Evolutionary conservation across 64 coral and sea anemone genomes (phyloP).

Genomic region (Cladopsammia gracilis): DNA sequence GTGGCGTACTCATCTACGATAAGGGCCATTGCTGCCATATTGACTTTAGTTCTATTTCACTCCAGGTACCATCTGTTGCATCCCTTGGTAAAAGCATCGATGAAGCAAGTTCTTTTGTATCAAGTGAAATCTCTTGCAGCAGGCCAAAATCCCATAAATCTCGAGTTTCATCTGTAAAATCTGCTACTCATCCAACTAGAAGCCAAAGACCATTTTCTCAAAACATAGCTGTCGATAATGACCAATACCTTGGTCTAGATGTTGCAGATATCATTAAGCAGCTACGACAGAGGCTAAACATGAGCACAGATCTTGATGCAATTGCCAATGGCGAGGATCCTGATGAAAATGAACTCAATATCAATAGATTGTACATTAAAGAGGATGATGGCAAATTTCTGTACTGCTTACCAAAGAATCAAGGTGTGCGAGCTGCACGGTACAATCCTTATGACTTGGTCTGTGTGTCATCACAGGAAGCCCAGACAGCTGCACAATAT

Average conservation of each 20-base stretch:
- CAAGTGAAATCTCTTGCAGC: not conserved
- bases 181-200: not conserved
- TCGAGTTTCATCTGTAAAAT: slow-evolving; percentile 54
- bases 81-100: slow-evolving; percentile 44
- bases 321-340: slow-evolving; percentile 85
- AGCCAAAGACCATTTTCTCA: not conserved
- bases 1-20: too few relatives aligned
- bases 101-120: not conserved
- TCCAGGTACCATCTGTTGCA: slow-evolving; percentile 56
- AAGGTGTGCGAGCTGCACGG: slow-evolving; percentile 62
- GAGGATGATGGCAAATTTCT: slow-evolving; percentile 91
- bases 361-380: slow-evolving; percentile 81
- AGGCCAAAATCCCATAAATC: slow-evolving; percentile 63
- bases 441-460: slow-evolving; percentile 98
- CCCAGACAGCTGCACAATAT: slow-evolving; percentile 70
- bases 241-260: slow-evolving; percentile 66
- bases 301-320: slow-evolving; percentile 84
- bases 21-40: too few relatives aligned
- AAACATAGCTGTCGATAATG: slow-evolving; percentile 25
- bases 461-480: slow-evolving; percentile 80
- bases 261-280: slow-evolving; percentile 68
- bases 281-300: slow-evolving; percentile 83
- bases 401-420: slow-evolving; percentile 81
- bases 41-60: not conserved
- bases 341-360: slow-evolving; percentile 78